These are phyloP conservation scores for Pelecanoides urinatrix DNA, from an alignment of 2,113 vertebrate species.

Conservation along the genomic window DNA sequence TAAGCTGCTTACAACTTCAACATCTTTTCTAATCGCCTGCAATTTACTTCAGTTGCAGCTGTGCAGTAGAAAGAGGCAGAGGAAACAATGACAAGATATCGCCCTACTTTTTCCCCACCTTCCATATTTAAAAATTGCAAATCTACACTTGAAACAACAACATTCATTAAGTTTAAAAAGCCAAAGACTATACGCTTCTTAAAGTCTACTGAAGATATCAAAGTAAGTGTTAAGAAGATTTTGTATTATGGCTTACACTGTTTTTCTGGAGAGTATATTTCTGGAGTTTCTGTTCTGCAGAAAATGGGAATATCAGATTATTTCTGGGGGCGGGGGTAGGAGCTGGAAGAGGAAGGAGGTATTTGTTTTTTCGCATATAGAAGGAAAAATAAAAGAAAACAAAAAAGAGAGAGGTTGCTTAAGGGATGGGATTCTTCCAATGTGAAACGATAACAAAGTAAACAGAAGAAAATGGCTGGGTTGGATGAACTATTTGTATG, in stretches of 20 bases:
- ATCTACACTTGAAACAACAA: background rate
- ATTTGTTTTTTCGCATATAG: background rate
- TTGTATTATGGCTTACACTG: background rate
- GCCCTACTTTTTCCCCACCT: background rate
- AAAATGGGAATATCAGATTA: background rate
- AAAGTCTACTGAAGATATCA: background rate
- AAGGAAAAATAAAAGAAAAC: background rate
- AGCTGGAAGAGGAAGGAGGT: background rate
- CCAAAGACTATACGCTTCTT: background rate
- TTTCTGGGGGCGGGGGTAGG: background rate
- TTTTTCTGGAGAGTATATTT: background rate
- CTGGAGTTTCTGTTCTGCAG: background rate
- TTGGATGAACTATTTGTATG: background rate
- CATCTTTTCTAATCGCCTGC: background rate
- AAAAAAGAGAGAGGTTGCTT: background rate
- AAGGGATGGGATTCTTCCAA: background rate
- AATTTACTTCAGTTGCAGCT: constrained; percentile 13
- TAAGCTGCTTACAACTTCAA: constrained; percentile 3
- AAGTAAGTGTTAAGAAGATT: background rate
- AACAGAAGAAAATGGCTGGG: background rate
- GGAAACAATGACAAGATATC: background rate
- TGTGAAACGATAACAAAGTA: background rate
- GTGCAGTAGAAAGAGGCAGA: background rate
- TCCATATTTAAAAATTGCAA: background rate
- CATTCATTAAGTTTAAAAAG: background rate